Evolutionary conservation across 2,797 vertebrate genomes (phyloP), one percentile per base, ranked within the genome.

Genomic region (Gadopsis marmoratus): DNA sequence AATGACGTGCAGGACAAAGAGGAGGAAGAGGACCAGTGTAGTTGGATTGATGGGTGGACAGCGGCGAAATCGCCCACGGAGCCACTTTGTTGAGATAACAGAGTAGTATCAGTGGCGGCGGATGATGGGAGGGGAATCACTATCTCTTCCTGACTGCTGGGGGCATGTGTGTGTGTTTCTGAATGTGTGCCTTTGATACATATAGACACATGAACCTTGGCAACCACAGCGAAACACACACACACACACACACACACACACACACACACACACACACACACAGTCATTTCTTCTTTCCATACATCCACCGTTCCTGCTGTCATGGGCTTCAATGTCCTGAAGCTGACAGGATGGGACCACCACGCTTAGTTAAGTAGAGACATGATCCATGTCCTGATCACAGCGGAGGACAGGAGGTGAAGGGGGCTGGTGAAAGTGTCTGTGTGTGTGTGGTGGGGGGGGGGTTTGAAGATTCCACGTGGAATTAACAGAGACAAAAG

Each of bases 71-170:
- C 35, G 86, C 86, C 83, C 75, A 71, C 76, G 39, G 89, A 88
- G 82, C 66, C 83, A 83, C 88, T 91, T 90, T 89, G 85, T 88
- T 86, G 78, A 82, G 91, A 93, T 90, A 93, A 91, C 90, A 87
- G 80, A 80, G 84, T 68, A 19, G 74, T 74, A 77, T 84, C 80
- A 64, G 48, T 5, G 37, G 86, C 0, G 2, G 8, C 10, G 75
- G 77, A 72, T 9, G 81, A 83, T 31, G 70, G 77, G 76, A 56
- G 68, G 60, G 54, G 85, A 71, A 41, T 55, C 69, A 5, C 76
- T 78, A 81, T 88, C 74, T 90, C 55, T 54, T 79, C 75, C 71
- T 78, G 81, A 71, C 62, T 50, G 79, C 85, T 51, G 47, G 1
- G 11, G 74, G 81, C 78, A 35, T 33, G 31, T 41, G 33, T 54